A percentile compares a stretch with the other conserved stretches of the same genome.
Evolutionary conservation across 2,113 vertebrate species (phyloP).

Genomic region (Petroica traversi): DNA sequence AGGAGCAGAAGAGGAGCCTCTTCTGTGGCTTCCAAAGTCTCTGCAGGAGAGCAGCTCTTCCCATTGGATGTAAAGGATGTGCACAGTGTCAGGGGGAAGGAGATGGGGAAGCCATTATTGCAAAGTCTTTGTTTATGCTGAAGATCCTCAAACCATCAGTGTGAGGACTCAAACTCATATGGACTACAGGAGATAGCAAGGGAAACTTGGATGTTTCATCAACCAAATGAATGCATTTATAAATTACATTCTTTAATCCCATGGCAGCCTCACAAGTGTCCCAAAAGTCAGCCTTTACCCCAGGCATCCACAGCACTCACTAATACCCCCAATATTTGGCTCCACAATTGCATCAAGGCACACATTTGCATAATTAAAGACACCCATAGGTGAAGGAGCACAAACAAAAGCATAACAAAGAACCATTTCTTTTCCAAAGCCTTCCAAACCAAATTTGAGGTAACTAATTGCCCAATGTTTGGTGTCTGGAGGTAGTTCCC

Average conservation of each 20-base stretch:
- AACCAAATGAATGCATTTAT: neutral
- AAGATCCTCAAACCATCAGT: neutral
- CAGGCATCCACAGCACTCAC: neutral
- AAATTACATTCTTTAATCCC: neutral
- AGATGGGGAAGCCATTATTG: neutral
- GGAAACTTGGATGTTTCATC: neutral
- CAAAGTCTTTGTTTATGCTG: neutral
- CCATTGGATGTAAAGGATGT: neutral
- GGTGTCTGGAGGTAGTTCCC: neutral
- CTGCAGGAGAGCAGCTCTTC: neutral
- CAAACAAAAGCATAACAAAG: neutral
- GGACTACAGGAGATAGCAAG: neutral
- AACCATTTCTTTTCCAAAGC: neutral
- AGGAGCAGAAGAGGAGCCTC: neutral
- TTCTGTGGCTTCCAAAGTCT: neutral
- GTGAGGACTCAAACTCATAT: rapidly evolving
- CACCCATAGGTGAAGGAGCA: neutral
- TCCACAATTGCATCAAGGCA: neutral
- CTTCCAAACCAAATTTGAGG: neutral
- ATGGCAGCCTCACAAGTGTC: neutral
- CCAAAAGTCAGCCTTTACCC: neutral
- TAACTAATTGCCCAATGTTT: neutral
- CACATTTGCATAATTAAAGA: neutral
- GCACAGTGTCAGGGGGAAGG: neutral
- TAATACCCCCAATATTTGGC: neutral